Percentiles rank a stretch among this genome's conserved stretches.
These are phyloP conservation scores for Helicoverpa zea DNA, from an alignment of 1,140 invertebrate genomes.

Conservation along the genomic window DNA sequence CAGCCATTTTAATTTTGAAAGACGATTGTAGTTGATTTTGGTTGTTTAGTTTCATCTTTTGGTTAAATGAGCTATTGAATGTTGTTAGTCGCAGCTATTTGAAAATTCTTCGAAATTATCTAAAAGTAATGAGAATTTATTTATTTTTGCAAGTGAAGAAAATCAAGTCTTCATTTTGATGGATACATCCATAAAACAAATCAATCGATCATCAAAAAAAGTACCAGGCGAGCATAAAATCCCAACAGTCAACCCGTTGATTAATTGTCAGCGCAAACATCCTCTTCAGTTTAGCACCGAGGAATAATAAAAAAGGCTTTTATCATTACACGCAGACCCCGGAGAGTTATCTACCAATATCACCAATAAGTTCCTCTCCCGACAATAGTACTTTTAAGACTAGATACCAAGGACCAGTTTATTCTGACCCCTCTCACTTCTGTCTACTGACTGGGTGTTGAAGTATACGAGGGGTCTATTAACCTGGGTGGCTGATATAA, in stretches of 20 bases:
- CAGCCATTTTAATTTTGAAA: background rate
- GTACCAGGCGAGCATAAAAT: slow-evolving; percentile 23
- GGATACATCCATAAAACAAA: background rate
- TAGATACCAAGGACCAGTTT: slow-evolving; percentile 26
- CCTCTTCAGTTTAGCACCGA: slow-evolving; percentile 3
- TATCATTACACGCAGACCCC: slow-evolving; percentile 6
- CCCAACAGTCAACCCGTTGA: background rate
- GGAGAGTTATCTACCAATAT: slow-evolving; percentile 45
- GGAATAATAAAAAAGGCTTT: slow-evolving; percentile 10
- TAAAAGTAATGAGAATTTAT: no score
- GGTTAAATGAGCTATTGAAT: background rate
- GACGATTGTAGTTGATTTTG: background rate
- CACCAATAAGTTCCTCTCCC: slow-evolving; percentile 40
- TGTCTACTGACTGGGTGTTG: background rate
- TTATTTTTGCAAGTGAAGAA: no score
- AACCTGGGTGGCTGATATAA: slow-evolving; percentile 29
- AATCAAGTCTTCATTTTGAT: background rate
- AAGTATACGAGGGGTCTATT: slow-evolving; percentile 13
- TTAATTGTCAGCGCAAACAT: slow-evolving; percentile 7
- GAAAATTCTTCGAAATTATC: no score
- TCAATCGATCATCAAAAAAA: background rate
- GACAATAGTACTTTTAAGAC: slow-evolving; percentile 42
- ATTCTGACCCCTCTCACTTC: slow-evolving; percentile 17
- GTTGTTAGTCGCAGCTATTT: background rate
- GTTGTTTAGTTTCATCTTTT: background rate